Evolutionary conservation across 2,888 invertebrate species (phyloP), one percentile per base, ranked within the genome.

Genomic region (Troides helena): DNA sequence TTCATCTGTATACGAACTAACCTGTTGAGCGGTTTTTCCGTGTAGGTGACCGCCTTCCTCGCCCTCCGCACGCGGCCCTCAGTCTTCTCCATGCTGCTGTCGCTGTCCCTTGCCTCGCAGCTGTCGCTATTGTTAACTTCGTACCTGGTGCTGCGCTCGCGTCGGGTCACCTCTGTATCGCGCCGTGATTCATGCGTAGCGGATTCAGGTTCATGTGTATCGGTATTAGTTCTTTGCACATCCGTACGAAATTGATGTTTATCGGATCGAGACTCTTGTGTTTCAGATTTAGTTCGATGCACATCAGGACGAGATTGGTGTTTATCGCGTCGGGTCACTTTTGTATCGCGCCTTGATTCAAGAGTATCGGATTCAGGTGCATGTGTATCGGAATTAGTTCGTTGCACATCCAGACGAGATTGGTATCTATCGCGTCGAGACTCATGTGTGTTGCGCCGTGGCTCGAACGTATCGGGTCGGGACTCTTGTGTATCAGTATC

Each of bases 21-120:
- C 92, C 87, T 84, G 68, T 89, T 90, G 21, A 91, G 78, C 5
- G 91, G 87, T 63, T 85, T 89, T 82, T 93, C 93, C 73, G 88
- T 91, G 56, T 93, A 93, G 0, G 82, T 82, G 76, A 90, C 80
- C 0, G 81, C 74, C 63, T 86, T 88, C 76, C 90, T 74, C 0
- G 79, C 57, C 14, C 91, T 71, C 7, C 90, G 72, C 30, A 86
- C 75, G 59, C 90, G 78, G 0, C 82, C 82, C 66, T 81, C 81
- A n/a, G 25, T 63, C 3, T 73, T 70, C 2, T 77, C 80, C 8
- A 70, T 77, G 21, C 74, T 73, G 21, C 72, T 70, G 63, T 75
- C 79, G 65, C 77, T 76, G 53, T 76, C 80, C 30, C 62, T 56
- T 0, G 69, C 2, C 12, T 66, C 66, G 30, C 50, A 18, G 46